phyloP scores from a whole-genome alignment of 2,113 vertebrate species.

The Ptilorrhoa leucosticta region DNA sequence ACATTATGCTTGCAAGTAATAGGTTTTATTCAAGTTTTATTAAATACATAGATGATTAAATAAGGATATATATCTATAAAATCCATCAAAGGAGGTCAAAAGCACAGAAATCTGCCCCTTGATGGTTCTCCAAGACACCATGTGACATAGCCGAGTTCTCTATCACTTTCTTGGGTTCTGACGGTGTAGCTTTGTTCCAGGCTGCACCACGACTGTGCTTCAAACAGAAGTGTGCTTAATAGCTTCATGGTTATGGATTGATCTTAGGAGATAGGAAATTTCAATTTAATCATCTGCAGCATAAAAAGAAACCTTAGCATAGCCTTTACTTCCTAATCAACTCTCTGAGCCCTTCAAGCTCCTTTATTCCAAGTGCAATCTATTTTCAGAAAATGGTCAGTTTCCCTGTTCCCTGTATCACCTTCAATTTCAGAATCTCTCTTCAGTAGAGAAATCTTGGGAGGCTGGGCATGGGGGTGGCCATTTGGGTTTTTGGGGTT shows the following conservation, averaged over 20 bases:
- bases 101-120: background rate
- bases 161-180: background rate
- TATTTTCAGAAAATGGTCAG: background rate
- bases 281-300: background rate
- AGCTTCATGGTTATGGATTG: background rate
- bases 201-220: background rate
- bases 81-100: background rate
- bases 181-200: background rate
- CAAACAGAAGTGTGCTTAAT: background rate
- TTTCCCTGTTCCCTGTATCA: background rate
- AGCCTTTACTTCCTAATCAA: background rate
- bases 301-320: background rate
- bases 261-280: background rate
- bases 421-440: background rate
- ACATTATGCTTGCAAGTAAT: background rate
- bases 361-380: background rate
- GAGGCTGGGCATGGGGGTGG: rapidly evolving
- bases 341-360: background rate
- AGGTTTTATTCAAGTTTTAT: background rate
- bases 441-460: background rate
- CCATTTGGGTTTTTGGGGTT: background rate
- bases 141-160: rapidly evolving
- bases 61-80: background rate
- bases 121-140: background rate
- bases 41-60: background rate